Evolutionary conservation across 2,797 vertebrate species (phyloP).

Genomic region (Borostomias antarcticus): DNA sequence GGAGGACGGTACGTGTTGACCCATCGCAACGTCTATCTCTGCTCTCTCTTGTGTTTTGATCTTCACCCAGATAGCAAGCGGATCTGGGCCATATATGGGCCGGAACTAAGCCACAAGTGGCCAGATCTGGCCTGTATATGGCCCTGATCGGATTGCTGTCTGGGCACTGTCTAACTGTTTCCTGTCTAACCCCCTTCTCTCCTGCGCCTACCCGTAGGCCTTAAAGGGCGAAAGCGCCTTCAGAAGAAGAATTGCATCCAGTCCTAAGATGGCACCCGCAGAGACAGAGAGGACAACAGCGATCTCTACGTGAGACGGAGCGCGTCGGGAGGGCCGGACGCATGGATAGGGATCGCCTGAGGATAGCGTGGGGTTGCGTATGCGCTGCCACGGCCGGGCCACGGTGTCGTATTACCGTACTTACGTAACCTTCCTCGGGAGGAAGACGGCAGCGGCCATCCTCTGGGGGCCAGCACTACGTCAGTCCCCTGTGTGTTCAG

Average conservation of each 20-base stretch:
- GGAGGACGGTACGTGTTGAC: slow-evolving; percentile 67
- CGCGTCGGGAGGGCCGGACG: background rate
- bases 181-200: background rate
- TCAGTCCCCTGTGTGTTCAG: too few species aligned
- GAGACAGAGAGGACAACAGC: background rate
- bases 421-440: too few species aligned
- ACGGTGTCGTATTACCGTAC: background rate
- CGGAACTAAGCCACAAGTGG: too few species aligned
- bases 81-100: too few species aligned
- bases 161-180: background rate
- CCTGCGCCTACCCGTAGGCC: slow-evolving; percentile 51
- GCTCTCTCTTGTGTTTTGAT: background rate
- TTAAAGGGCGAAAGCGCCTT: slow-evolving; percentile 53
- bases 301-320: background rate
- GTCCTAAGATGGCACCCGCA: slow-evolving; percentile 75
- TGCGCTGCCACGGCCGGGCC: background rate
- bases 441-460: too few species aligned
- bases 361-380: too few species aligned
- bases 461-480: too few species aligned
- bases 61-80: too few species aligned
- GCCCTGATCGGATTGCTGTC: too few species aligned
- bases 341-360: background rate
- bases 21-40: background rate
- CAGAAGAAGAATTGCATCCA: slow-evolving; percentile 79
- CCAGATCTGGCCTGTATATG: too few species aligned